These are phyloP conservation scores for Myiopsitta monachus DNA, from an alignment of 2,113 vertebrate genomes.

Conservation along the genomic window DNA sequence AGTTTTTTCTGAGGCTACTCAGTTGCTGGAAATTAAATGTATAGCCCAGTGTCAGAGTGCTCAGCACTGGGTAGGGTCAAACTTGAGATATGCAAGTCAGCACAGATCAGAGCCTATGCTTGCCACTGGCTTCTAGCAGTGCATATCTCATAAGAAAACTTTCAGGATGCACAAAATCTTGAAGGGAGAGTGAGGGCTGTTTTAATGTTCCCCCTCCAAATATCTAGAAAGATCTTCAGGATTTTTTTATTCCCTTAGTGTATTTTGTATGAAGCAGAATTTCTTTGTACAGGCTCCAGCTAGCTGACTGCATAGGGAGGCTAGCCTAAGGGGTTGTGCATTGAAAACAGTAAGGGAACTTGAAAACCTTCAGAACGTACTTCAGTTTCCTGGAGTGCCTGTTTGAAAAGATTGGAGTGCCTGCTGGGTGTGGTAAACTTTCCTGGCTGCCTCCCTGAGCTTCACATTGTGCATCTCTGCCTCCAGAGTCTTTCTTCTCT, in stretches of 20 bases:
- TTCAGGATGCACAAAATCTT: neutral
- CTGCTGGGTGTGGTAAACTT: constrained; percentile 40
- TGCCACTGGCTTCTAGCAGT: neutral
- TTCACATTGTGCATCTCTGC: neutral
- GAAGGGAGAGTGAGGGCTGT: neutral
- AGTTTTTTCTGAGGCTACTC: neutral
- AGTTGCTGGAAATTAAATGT: neutral
- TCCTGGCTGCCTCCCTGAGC: neutral
- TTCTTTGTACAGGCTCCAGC: constrained; percentile 49
- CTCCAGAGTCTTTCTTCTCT: neutral
- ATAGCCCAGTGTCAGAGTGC: neutral
- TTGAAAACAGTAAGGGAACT: constrained; percentile 25
- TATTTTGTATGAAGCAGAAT: neutral
- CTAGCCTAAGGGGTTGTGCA: constrained; percentile 20
- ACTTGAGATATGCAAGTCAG: neutral
- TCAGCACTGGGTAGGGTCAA: neutral
- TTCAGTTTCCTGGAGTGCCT: constrained; percentile 32
- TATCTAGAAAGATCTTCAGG: neutral
- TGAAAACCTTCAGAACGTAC: neutral
- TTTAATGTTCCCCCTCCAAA: constrained; percentile 11
- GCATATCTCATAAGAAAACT: neutral
- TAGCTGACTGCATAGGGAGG: constrained; percentile 9
- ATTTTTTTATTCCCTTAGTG: neutral
- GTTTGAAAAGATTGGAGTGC: constrained; percentile 29
- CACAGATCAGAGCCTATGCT: neutral